phyloP scores from a whole-genome alignment of 2,888 invertebrate species.

The Xestia c-nigrum region DNA sequence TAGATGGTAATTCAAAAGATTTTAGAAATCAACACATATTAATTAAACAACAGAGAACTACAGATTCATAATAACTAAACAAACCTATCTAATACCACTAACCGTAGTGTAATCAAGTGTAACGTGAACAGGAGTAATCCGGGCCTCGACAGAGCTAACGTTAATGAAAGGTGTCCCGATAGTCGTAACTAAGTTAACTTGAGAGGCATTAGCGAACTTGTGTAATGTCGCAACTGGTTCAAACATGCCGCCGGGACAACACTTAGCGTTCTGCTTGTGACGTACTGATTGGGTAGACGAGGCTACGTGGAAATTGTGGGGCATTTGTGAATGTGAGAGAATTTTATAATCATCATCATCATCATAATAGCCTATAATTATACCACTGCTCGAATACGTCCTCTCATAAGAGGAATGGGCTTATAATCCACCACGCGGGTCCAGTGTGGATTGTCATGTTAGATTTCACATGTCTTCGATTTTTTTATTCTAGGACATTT shows the following conservation, averaged over 20 bases:
- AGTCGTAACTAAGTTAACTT: constrained; percentile 59
- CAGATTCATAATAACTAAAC: neutral
- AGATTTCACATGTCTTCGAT: too few species aligned
- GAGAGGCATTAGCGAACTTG: constrained; percentile 57
- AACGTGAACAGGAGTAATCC: constrained; percentile 43
- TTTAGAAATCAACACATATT: neutral
- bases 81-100: neutral
- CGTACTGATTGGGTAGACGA: constrained; percentile 7
- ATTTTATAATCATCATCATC: too few species aligned
- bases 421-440: too few species aligned
- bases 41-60: neutral
- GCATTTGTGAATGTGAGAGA: too few species aligned
- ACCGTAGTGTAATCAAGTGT: constrained; percentile 18
- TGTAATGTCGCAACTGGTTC: constrained; percentile 53
- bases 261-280: constrained; percentile 20
- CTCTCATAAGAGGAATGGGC: too few species aligned
- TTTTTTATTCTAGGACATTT: too few species aligned
- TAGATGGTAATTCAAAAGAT: neutral
- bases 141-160: constrained; percentile 32
- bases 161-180: constrained; percentile 63
- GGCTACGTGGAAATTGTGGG: neutral
- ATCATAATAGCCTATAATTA: too few species aligned
- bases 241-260: constrained; percentile 50
- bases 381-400: too few species aligned
- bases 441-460: too few species aligned